Base-by-base conservation (phyloP, 2,888 invertebrate species). In the Punctoribates punctum region DNA sequence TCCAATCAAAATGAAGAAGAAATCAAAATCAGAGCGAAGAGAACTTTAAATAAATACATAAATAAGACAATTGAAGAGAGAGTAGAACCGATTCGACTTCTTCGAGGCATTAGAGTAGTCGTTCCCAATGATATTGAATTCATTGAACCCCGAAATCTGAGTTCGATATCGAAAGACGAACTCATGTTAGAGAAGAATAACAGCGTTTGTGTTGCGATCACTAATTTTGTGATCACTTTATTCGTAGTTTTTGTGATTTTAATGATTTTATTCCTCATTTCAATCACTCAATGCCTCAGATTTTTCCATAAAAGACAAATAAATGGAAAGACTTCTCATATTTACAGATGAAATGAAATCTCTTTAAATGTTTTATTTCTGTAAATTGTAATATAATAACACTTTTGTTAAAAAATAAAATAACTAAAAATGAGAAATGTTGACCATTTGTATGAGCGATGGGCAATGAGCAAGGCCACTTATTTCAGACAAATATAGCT, bases 61-160 rank as follows among this genome's bases (percentile, higher is more conserved):
- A 70, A 48, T 17, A 27, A 65, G 4, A 73, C 48, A n/a, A 67
- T 42, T 46, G 57, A 57, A 11, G 76, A 67, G 15, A 27, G 54
- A 46, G 74, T 76, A 0, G 89, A 89, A 51, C 86, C 88, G 0
- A 86, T 90, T 0, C 87, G 88, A 29, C 87, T 91, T 80, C 88
- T 87, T 23, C 89, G 89, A 82, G 87, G 88, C 67, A 85, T 91
- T 76, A 86, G 88, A 78, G 90, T 91, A 2, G 88, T 91, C 34
- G 86, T 90, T 80, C 88, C 89, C 1, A 90, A 90, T 81, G 91
- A 91, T 80, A 83, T 90, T 73, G 85, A 85, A 77, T 76, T 78
- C 20, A 77, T 77, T 11, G 77, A 79, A 8, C 79, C 79, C 15
- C 78, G 73, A 70, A 73, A 78, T 67, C 73, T 23, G 57, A 67